These are phyloP conservation scores for Thereva nobilitata DNA, from an alignment of 2,888 invertebrate genomes.

Conservation along the genomic window DNA sequence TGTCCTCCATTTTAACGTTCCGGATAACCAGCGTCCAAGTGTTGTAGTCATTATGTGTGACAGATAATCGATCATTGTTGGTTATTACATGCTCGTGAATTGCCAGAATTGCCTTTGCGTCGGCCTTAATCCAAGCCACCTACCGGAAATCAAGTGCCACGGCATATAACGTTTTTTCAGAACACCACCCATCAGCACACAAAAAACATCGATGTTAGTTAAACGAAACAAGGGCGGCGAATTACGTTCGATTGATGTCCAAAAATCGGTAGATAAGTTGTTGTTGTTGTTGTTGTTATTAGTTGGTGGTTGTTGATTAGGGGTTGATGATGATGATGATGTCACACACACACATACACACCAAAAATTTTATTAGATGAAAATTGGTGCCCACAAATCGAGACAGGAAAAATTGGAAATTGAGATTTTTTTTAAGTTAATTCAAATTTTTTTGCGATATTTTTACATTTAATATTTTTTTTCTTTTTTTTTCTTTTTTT, in stretches of 20 bases:
- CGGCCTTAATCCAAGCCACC: conserved; percentile 95
- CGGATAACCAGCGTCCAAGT: conserved; percentile 91
- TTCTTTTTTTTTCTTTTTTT: conserved; percentile 26
- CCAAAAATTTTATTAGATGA: neutral
- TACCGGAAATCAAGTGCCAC: conserved; percentile 50
- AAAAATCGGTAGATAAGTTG: no score
- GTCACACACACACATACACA: neutral
- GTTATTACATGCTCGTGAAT: conserved; percentile 94
- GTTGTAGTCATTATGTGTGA: conserved; percentile 89
- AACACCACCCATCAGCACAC: neutral
- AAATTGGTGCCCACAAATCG: neutral
- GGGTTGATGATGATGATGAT: no score
- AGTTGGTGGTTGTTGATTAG: no score
- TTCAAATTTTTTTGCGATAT: conserved; percentile 1
- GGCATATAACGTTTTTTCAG: neutral
- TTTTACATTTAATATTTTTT: conserved; percentile 14
- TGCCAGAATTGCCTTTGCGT: conserved; percentile 89
- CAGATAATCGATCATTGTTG: conserved; percentile 85
- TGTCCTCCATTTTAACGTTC: conserved; percentile 81
- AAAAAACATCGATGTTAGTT: no score
- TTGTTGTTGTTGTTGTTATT: no score
- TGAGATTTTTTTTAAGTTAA: conserved; percentile 27
- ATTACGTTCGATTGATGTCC: no score
- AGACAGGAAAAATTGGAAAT: conserved; percentile 34
- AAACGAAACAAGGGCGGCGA: no score